Evolutionary conservation across 2,797 vertebrate species (phyloP).

Genomic region (Champsocephalus gunnari): DNA sequence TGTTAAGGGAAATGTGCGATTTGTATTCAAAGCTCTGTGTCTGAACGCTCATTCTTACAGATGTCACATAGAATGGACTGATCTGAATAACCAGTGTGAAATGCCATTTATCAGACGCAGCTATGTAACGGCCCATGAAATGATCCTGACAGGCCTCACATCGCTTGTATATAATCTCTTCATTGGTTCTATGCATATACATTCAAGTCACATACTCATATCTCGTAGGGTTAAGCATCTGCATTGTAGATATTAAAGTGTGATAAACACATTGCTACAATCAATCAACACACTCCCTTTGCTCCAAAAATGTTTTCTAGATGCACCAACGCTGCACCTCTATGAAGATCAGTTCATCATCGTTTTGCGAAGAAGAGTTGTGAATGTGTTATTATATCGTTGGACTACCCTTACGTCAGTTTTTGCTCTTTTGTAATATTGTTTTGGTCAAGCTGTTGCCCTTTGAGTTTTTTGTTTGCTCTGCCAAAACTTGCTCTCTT

Average conservation of each 20-base stretch:
- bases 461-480: too few relatives aligned
- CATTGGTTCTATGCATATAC: conserved; percentile 16
- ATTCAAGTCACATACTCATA: conserved; percentile 7
- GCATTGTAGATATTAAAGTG: not conserved
- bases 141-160: conserved; percentile 41
- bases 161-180: conserved; percentile 26
- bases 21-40: conserved; percentile 28
- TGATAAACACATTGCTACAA: not conserved
- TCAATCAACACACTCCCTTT: not conserved
- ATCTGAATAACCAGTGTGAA: conserved; percentile 48
- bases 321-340: not conserved
- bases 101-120: conserved; percentile 43
- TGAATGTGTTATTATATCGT: not conserved
- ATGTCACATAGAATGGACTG: conserved; percentile 47
- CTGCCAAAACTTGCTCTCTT: not conserved
- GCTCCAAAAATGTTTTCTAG: not conserved
- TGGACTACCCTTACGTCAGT: not conserved
- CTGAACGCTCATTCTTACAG: conserved; percentile 24
- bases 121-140: conserved; percentile 41
- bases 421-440: too few relatives aligned
- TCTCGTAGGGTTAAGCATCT: not conserved
- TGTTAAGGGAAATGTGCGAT: conserved; percentile 14
- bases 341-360: too few relatives aligned
- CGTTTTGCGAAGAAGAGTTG: too few relatives aligned
- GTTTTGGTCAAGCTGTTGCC: too few relatives aligned